These are phyloP conservation scores for Drosophila funebris DNA, from an alignment of 1,140 invertebrate species.

Conservation along the genomic window DNA sequence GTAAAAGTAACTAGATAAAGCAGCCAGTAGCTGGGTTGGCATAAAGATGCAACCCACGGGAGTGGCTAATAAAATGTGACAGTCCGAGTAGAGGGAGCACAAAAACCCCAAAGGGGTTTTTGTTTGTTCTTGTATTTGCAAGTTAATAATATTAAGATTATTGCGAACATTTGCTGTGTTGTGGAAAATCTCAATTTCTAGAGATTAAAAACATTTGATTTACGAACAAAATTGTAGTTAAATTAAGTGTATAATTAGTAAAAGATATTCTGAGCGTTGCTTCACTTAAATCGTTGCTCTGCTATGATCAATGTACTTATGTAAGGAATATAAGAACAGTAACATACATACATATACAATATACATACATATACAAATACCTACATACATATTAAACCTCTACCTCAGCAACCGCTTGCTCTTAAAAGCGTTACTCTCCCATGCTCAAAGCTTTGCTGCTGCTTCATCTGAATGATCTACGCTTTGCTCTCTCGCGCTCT, in stretches of 20 bases:
- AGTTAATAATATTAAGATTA: neutral
- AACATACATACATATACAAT: no score
- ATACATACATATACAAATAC: no score
- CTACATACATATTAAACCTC: no score
- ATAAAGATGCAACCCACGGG: constrained; percentile 9
- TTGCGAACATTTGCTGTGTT: neutral
- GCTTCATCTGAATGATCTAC: no score
- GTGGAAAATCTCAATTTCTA: neutral
- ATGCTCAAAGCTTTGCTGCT: no score
- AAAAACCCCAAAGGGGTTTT: constrained; percentile 3
- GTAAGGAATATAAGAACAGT: no score
- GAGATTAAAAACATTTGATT: neutral
- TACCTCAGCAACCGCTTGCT: neutral
- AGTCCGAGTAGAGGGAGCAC: neutral
- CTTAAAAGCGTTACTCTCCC: no score
- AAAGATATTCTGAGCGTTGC: no score
- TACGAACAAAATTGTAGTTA: no score
- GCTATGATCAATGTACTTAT: neutral
- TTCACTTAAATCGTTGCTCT: no score
- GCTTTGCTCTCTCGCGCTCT: no score
- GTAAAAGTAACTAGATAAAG: constrained; percentile 75
- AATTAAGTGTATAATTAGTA: no score
- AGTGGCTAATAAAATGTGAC: constrained; percentile 28
- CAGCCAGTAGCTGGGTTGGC: constrained; percentile 48
- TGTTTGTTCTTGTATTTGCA: neutral